A percentile compares a stretch with the other conserved stretches of the same genome.
These are phyloP conservation scores for Ennomos fuscantarius DNA, from an alignment of 2,888 invertebrate genomes.

Conservation along the genomic window DNA sequence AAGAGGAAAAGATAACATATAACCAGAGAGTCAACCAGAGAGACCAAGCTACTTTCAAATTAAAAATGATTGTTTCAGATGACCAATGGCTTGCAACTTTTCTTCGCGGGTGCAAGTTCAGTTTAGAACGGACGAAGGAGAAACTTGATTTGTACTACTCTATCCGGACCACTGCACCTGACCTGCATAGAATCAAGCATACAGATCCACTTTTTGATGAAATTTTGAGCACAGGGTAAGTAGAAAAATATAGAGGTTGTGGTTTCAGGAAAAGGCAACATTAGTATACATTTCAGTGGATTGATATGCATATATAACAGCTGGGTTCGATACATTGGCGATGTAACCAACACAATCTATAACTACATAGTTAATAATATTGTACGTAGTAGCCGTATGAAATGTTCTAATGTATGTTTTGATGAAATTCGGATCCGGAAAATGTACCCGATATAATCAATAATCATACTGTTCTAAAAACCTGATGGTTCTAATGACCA, in stretches of 20 bases:
- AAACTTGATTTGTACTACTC: slow-evolving; percentile 86
- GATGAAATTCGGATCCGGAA: neutral
- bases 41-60: too few species aligned
- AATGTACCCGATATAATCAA: too few species aligned
- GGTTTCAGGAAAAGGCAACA: neutral
- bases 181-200: slow-evolving; percentile 64
- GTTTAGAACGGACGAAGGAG: slow-evolving; percentile 86
- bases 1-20: too few species aligned
- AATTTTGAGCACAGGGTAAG: slow-evolving; percentile 59
- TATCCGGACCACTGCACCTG: slow-evolving; percentile 79
- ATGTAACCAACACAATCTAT: too few species aligned
- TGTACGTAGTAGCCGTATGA: too few species aligned
- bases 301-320: too few species aligned
- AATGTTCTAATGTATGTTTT: neutral
- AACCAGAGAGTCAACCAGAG: too few species aligned
- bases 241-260: neutral
- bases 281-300: too few species aligned
- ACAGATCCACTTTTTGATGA: slow-evolving; percentile 56
- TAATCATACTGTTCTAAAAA: too few species aligned
- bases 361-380: too few species aligned
- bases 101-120: slow-evolving; percentile 87
- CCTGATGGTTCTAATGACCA: too few species aligned
- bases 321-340: too few species aligned
- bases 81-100: slow-evolving; percentile 87
- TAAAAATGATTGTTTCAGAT: slow-evolving; percentile 60